Evolutionary conservation across 2,888 invertebrate genomes (phyloP).

Genomic region (Himalopsyche tibetana): DNA sequence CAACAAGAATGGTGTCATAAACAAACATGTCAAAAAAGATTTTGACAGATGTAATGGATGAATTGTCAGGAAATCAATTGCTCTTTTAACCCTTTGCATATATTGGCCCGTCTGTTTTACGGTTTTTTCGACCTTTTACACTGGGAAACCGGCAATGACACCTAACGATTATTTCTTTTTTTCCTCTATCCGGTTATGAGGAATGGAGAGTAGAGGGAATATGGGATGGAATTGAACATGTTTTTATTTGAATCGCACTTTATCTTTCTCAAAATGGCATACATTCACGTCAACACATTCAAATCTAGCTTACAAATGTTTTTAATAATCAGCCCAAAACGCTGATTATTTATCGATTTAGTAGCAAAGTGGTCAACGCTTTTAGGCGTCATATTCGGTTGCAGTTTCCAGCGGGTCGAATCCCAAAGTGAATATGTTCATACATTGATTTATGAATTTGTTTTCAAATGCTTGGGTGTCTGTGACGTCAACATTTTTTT

Average conservation of each 20-base stretch:
- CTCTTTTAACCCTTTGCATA: conserved; percentile 13
- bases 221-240: conserved; percentile 5
- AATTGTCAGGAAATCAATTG: conserved; percentile 5
- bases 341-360: background rate
- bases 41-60: conserved; percentile 26
- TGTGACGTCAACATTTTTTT: too few relatives aligned
- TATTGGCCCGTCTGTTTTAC: conserved; percentile 14
- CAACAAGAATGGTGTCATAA: background rate
- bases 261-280: background rate
- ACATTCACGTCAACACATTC: background rate
- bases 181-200: conserved; percentile 29
- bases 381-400: too few relatives aligned
- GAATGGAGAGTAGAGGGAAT: background rate
- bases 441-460: too few relatives aligned
- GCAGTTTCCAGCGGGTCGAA: too few relatives aligned
- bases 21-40: background rate
- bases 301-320: background rate
- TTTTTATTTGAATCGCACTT: conserved; percentile 6
- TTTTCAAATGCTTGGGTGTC: too few relatives aligned
- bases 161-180: conserved; percentile 27
- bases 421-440: too few relatives aligned
- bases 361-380: too few relatives aligned
- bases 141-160: conserved; percentile 26
- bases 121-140: conserved; percentile 25
- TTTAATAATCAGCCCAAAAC: background rate